Evolutionary conservation across 2,888 invertebrate genomes (phyloP), one percentile per base, ranked within the genome.

Genomic region (Epinotia ramella): DNA sequence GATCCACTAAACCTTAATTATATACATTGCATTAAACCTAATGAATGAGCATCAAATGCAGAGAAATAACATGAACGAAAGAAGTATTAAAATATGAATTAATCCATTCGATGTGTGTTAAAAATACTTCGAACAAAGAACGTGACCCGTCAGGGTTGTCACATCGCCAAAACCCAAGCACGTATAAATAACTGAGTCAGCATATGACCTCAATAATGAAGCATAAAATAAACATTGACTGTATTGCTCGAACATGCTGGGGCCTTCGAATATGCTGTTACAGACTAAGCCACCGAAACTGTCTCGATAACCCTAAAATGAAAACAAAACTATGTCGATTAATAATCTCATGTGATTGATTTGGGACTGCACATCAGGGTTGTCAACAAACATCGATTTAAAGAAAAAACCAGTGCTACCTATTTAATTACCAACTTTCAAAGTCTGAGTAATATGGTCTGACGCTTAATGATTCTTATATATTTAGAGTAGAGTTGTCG

Each of bases 161-260:
- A 77, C 77, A 64, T 56, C 74, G 74, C 72, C 72, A 72, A 77
- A 76, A 77, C 75, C 73, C 57, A 18, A 33, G 56, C 77, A 72
- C 79, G 78, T 81, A 83, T 82, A 83, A 83, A 81, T 84, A 86
- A 82, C 83, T 66, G 78, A 84, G 83, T 84, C 84, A 83, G 83
- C 83, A 77, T 82, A 84, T 84, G 84, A 83, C 86, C 85, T 86
- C 82, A 84, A 88, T 88, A 88, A 89, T 86, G 86, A 84, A 79
- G 79, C 82, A 87, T 87, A 84, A 86, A 87, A 86, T 84, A 83
- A 84, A 84, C 84, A 83, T 82, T 79, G 81, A 71, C 79, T 76
- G 70, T 70, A 59, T 40, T 70, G 70, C 64, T 57, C 64, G 74
- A 65, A 65, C 57, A 70, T 46, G 53, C 65, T 75, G 75, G 73